phyloP scores from a whole-genome alignment of 2,113 vertebrate species.

The Neogobius melanostomus region DNA sequence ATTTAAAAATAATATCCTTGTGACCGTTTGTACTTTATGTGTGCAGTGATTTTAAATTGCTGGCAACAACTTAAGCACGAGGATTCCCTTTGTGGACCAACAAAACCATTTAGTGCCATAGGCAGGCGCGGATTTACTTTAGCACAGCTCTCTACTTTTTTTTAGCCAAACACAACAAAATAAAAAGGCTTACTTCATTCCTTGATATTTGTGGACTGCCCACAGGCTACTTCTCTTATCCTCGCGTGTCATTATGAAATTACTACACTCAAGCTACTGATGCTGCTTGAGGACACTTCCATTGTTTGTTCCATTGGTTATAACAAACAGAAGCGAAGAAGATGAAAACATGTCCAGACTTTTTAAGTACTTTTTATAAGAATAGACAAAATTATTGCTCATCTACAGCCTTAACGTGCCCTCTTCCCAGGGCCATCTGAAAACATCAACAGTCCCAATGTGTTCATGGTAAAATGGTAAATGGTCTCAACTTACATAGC shows the following conservation, averaged over 20 bases:
- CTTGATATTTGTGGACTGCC: neutral
- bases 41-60: neutral
- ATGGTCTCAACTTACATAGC: too few relatives aligned
- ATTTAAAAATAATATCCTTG: too few relatives aligned
- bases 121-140: neutral
- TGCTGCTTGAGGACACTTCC: neutral
- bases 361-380: too few relatives aligned
- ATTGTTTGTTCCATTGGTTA: neutral
- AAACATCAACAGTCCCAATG: too few relatives aligned
- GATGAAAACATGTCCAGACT: too few relatives aligned
- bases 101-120: too few relatives aligned
- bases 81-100: too few relatives aligned
- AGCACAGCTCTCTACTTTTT: constrained; percentile 9
- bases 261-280: neutral
- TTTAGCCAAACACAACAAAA: neutral
- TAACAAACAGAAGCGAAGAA: neutral
- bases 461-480: too few relatives aligned
- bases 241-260: neutral
- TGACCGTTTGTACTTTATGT: too few relatives aligned
- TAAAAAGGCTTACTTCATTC: neutral
- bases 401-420: too few relatives aligned
- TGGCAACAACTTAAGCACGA: neutral
- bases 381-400: too few relatives aligned
- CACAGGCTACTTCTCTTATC: neutral
- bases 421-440: too few relatives aligned